Percentiles rank a stretch among this genome's conserved stretches.
Conservation (phyloP, 2,113 vertebrate genomes). For the Euleptes europaea region DNA sequence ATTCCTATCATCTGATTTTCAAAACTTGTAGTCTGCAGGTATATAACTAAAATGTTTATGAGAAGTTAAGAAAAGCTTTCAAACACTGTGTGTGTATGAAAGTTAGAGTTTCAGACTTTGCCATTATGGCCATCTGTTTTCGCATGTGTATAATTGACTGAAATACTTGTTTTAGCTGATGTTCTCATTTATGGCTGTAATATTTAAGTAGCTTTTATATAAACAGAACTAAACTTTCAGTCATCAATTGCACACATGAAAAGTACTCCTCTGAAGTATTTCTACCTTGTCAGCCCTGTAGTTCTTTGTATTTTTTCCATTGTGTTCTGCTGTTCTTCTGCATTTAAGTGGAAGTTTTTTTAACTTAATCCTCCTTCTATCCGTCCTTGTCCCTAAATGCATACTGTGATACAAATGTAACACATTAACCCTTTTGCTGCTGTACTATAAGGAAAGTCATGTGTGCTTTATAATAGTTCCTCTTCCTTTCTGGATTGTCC, state of each 20-base stretch:
- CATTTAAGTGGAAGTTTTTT: neutral
- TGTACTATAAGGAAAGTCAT: constrained; percentile 4
- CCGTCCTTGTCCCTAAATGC: neutral
- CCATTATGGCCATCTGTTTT: constrained; percentile 4
- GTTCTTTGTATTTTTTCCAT: no score
- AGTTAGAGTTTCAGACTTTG: neutral
- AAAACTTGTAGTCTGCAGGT: neutral
- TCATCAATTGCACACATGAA: neutral
- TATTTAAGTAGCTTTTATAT: neutral
- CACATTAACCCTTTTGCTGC: neutral
- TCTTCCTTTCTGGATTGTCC: neutral
- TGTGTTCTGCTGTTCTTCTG: neutral
- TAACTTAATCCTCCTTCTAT: neutral
- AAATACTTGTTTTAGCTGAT: constrained; percentile 16
- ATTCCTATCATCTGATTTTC: neutral
- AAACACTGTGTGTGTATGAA: neutral
- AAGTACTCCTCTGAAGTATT: neutral
- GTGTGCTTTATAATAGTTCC: constrained; percentile 13
- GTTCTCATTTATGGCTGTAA: constrained; percentile 22
- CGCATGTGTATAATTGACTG: constrained; percentile 4
- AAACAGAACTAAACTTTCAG: neutral
- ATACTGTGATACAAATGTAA: neutral
- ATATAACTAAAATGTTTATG: neutral
- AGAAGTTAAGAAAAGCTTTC: constrained; percentile 1
- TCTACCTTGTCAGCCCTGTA: neutral